Evolutionary conservation across 2,113 vertebrate genomes (phyloP).

Genomic region (Pyxicephalus adspersus): DNA sequence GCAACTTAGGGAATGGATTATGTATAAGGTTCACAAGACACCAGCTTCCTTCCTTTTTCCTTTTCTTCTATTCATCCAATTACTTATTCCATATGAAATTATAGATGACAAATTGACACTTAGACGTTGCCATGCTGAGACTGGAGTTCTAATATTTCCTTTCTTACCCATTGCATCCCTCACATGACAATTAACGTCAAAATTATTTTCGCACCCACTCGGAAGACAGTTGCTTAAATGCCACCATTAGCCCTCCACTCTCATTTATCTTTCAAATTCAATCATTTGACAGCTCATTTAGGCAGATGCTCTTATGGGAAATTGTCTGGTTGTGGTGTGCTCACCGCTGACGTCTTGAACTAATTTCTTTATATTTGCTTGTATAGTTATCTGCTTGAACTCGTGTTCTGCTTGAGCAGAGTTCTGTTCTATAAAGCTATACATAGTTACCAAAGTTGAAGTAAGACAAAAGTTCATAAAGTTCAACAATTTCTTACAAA

Average conservation of each 20-base stretch:
- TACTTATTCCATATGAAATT: constrained; percentile 13
- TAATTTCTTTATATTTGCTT: too few species aligned
- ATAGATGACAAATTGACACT: constrained; percentile 20
- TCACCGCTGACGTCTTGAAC: too few species aligned
- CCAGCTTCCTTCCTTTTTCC: too few species aligned
- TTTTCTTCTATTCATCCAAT: not conserved
- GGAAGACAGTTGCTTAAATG: not conserved
- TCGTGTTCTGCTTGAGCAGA: too few species aligned
- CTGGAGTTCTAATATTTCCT: constrained; percentile 14
- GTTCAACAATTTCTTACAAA: too few species aligned
- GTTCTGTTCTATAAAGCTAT: too few species aligned
- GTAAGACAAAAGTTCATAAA: too few species aligned
- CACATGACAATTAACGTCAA: constrained; percentile 36
- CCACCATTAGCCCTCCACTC: not conserved
- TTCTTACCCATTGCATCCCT: not conserved
- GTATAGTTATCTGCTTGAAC: too few species aligned
- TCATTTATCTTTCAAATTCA: constrained; percentile 26
- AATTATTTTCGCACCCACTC: constrained; percentile 3
- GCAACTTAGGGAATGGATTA: too few species aligned
- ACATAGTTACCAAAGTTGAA: too few species aligned
- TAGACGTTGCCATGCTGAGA: not conserved
- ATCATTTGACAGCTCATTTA: constrained; percentile 29
- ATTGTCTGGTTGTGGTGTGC: not conserved
- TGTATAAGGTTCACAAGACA: too few species aligned
- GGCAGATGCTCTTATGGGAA: not conserved